These are phyloP conservation scores for Oncorhynchus mykiss DNA, from an alignment of 2,113 vertebrate genomes.

Conservation along the genomic window DNA sequence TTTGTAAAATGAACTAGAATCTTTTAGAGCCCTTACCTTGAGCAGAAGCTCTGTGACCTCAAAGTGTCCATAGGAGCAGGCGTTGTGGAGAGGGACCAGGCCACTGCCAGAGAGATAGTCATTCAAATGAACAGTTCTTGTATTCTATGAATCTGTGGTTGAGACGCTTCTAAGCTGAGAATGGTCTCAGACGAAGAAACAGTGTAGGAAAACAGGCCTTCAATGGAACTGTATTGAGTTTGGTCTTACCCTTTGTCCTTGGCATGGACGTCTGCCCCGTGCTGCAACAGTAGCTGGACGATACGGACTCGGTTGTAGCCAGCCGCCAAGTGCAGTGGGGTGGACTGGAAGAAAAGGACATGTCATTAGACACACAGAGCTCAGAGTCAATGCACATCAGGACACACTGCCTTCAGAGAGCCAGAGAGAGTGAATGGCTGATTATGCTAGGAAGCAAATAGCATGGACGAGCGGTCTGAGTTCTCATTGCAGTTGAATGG, in stretches of 20 bases:
- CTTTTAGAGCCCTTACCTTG: conserved; percentile 79
- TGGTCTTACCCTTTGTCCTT: conserved; percentile 93
- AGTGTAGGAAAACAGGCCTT: too few species aligned
- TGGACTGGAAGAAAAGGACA: conserved; percentile 81
- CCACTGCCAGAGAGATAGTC: conserved; percentile 71
- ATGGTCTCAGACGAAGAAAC: too few species aligned
- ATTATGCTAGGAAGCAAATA: conserved; percentile 63
- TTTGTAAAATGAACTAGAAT: neutral
- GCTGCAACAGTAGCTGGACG: conserved; percentile 95
- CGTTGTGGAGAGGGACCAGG: conserved; percentile 96
- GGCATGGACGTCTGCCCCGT: conserved; percentile 94
- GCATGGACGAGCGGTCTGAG: conserved; percentile 52
- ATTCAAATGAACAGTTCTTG: too few species aligned
- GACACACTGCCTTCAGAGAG: conserved; percentile 30
- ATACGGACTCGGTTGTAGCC: conserved; percentile 97
- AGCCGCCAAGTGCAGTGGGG: conserved; percentile 93
- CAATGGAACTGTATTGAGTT: too few species aligned
- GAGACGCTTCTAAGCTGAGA: neutral
- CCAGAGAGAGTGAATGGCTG: conserved; percentile 47
- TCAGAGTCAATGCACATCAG: neutral
- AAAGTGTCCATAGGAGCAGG: conserved; percentile 97
- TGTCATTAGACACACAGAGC: conserved; percentile 24
- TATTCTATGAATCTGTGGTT: neutral
- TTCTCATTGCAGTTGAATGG: conserved; percentile 40
- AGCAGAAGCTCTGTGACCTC: conserved; percentile 96